phyloP scores from a whole-genome alignment of 2,113 vertebrate genomes.

The Neolamprologus modestus region DNA sequence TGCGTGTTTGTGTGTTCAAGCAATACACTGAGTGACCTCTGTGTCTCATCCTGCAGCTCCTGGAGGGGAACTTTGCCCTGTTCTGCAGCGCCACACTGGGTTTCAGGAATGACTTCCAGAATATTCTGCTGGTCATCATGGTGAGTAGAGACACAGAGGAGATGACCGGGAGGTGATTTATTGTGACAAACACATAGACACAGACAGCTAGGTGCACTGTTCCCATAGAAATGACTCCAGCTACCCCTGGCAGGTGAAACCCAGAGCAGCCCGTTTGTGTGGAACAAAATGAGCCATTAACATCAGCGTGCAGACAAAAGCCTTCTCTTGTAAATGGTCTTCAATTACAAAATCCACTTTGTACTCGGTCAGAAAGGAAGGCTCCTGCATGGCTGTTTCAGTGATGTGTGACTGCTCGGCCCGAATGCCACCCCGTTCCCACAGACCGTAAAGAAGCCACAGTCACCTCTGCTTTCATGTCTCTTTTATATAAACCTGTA shows the following conservation, averaged over 20 bases:
- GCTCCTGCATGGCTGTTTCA: background rate
- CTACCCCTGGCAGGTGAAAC: background rate
- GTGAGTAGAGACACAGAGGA: conserved; percentile 60
- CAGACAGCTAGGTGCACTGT: background rate
- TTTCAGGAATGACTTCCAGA: conserved; percentile 92
- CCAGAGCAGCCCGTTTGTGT: background rate
- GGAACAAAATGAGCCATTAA: background rate
- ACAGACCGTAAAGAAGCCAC: conserved; percentile 11
- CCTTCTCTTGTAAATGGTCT: conserved; percentile 25
- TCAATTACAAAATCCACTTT: conserved; percentile 3
- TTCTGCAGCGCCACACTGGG: conserved; percentile 92
- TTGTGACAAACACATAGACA: background rate
- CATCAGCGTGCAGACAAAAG: conserved; percentile 14
- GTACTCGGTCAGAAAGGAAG: background rate
- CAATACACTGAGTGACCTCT: background rate
- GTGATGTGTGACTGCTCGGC: background rate
- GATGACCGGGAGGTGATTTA: background rate
- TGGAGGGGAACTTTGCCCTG: conserved; percentile 95
- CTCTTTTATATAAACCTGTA: background rate
- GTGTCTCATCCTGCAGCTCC: conserved; percentile 70
- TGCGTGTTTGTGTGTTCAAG: background rate
- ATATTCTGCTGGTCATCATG: conserved; percentile 95
- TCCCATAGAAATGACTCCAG: background rate
- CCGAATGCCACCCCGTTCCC: conserved; percentile 52
- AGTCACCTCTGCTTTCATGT: background rate